Percentiles rank a stretch among this genome's conserved stretches.
phyloP scores from a whole-genome alignment of 2,888 invertebrate genomes.

The Holacanthella duospinosa region DNA sequence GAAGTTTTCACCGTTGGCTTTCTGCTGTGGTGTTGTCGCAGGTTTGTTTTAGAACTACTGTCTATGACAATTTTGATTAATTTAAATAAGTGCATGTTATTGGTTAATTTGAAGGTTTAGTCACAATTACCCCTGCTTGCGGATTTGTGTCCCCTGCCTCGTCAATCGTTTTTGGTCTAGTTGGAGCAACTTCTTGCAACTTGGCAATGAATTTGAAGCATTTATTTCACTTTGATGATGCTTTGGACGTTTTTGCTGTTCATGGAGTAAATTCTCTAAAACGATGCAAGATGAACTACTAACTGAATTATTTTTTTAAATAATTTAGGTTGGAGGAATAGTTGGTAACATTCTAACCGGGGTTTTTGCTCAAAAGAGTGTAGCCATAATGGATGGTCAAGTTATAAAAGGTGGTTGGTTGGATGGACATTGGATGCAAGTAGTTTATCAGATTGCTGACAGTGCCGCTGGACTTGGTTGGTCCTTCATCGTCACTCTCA shows the following conservation, averaged over 20 bases:
- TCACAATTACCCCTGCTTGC: conserved; percentile 19
- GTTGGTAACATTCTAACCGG: conserved; percentile 34
- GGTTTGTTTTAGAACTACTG: no score
- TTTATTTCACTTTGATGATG: conserved; percentile 26
- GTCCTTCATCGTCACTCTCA: conserved; percentile 27
- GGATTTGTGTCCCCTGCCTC: conserved; percentile 30
- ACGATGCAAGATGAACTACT: neutral
- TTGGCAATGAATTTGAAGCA: conserved; percentile 27
- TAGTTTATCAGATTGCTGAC: conserved; percentile 26
- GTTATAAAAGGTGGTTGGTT: conserved; percentile 28
- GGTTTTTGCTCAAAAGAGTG: conserved; percentile 29
- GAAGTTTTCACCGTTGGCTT: conserved; percentile 30
- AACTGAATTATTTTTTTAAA: neutral
- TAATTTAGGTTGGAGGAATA: conserved; percentile 23
- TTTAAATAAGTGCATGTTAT: neutral
- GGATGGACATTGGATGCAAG: conserved; percentile 34
- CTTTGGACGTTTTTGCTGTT: conserved; percentile 34
- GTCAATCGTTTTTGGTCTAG: conserved; percentile 26
- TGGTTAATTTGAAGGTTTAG: neutral
- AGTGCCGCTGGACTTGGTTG: conserved; percentile 27
- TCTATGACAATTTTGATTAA: no score
- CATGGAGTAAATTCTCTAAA: conserved; percentile 18
- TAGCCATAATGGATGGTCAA: conserved; percentile 18
- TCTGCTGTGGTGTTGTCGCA: conserved; percentile 30
- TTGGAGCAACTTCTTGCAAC: conserved; percentile 28